A percentile compares a stretch with the other conserved stretches of the same genome.
Conservation (phyloP, 2,797 vertebrate genomes). For the Spinus pinus region DNA sequence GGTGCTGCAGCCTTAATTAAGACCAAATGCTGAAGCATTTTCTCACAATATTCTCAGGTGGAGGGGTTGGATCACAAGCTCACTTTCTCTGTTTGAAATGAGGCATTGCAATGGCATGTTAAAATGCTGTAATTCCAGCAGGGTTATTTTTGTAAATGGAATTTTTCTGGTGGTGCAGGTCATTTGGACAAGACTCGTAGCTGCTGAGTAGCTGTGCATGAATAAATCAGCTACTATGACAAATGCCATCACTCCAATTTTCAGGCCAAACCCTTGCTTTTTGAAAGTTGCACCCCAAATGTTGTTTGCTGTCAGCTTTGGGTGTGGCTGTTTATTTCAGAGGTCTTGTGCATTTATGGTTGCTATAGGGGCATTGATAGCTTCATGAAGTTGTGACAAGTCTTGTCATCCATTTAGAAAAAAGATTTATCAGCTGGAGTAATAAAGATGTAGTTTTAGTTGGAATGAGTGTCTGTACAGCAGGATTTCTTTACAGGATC, state of each 20-base stretch:
- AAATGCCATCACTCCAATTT: accelerated
- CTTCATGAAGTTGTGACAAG: not conserved
- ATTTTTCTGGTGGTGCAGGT: not conserved
- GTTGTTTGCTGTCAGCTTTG: not conserved
- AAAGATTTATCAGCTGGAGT: not conserved
- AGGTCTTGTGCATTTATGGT: not conserved
- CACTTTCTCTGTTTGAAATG: not conserved
- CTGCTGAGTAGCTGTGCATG: not conserved
- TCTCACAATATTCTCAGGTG: not conserved
- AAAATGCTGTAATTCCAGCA: not conserved
- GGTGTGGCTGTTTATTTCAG: not conserved
- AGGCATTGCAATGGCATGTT: not conserved
- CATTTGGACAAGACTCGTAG: not conserved
- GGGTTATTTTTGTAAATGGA: not conserved
- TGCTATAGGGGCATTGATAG: not conserved
- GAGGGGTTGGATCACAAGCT: not conserved
- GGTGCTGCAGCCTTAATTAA: not conserved
- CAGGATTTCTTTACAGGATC: not conserved
- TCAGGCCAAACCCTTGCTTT: accelerated
- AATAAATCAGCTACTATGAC: not conserved
- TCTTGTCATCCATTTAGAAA: not conserved
- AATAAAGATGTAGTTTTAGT: not conserved
- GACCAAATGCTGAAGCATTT: not conserved
- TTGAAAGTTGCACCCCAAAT: not conserved
- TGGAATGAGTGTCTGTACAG: not conserved